These are phyloP conservation scores for Drosophila ananassae DNA, from an alignment of 1,140 invertebrate genomes.

Conservation along the genomic window DNA sequence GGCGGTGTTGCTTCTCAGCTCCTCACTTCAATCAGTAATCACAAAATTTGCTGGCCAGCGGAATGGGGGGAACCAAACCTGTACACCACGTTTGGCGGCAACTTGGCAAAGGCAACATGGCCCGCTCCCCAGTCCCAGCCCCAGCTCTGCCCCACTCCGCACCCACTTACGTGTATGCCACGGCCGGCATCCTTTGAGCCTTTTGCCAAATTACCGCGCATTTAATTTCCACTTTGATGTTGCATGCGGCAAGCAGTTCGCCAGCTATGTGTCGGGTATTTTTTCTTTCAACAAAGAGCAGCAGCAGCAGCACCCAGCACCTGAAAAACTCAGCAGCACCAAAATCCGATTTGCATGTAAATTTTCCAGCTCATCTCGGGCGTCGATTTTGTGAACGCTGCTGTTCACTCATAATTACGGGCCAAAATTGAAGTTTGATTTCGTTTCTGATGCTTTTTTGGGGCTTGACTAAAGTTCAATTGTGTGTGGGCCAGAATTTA, in stretches of 20 bases:
- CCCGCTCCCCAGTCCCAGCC: slow-evolving; percentile 10
- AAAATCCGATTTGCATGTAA: slow-evolving; percentile 73
- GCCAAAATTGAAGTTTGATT: slow-evolving; percentile 41
- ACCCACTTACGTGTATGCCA: slow-evolving; percentile 18
- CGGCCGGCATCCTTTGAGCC: slow-evolving; percentile 79
- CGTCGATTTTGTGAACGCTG: slow-evolving; percentile 19
- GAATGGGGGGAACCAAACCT: slow-evolving; percentile 50
- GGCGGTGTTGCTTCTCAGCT: slow-evolving; percentile 35
- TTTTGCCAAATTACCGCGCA: slow-evolving; percentile 83
- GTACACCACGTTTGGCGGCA: slow-evolving; percentile 72
- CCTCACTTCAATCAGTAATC: slow-evolving; percentile 76
- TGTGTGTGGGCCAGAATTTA: slow-evolving; percentile 73
- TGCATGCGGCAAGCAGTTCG: slow-evolving; percentile 74
- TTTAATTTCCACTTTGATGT: slow-evolving; percentile 83
- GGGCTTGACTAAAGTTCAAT: slow-evolving; percentile 53
- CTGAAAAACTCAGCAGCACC: slow-evolving; percentile 38
- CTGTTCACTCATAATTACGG: slow-evolving; percentile 57
- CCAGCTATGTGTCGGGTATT: slow-evolving; percentile 53
- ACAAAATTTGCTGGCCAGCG: slow-evolving; percentile 62
- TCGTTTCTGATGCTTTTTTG: slow-evolving; percentile 2
- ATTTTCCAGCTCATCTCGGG: slow-evolving; percentile 51
- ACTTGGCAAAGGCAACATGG: slow-evolving; percentile 57
- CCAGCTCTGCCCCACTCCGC: neutral
- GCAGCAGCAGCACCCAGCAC: slow-evolving; percentile 7
- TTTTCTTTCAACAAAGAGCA: slow-evolving; percentile 27